Evolutionary conservation across 2,113 vertebrate species (phyloP).

Genomic region (Struthidea cinerea): DNA sequence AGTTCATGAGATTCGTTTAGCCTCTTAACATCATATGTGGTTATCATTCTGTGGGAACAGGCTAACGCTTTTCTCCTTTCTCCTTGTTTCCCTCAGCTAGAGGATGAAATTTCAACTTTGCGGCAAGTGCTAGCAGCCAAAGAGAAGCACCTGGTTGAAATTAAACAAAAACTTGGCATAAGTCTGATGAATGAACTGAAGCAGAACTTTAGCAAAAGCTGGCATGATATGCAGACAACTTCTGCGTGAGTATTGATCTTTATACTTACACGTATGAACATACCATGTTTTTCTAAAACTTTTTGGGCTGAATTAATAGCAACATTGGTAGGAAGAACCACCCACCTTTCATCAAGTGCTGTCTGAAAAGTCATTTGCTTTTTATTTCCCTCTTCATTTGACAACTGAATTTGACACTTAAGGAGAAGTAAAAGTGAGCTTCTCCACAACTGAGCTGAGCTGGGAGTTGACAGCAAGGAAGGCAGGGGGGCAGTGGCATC

Average conservation of each 20-base stretch:
- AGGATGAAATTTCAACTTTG: constrained; percentile 93
- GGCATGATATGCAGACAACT: constrained; percentile 93
- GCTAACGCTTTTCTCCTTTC: neutral
- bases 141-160: constrained; percentile 88
- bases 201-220: constrained; percentile 90
- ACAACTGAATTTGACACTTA: neutral
- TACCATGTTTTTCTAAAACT: neutral
- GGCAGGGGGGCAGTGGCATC: neutral
- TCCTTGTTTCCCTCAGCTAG: constrained; percentile 74
- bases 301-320: neutral
- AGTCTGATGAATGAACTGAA: constrained; percentile 85
- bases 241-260: constrained; percentile 82
- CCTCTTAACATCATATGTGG: neutral
- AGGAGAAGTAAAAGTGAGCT: neutral
- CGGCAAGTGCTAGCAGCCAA: constrained; percentile 91
- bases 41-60: neutral
- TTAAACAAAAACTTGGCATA: constrained; percentile 91
- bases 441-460: neutral
- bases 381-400: neutral
- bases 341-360: constrained; percentile 5
- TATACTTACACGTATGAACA: neutral
- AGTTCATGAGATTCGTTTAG: neutral
- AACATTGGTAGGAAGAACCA: neutral
- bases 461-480: neutral
- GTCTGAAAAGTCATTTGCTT: neutral